phyloP scores from a whole-genome alignment of 2,113 vertebrate species.

The Psilopogon haemacephalus region DNA sequence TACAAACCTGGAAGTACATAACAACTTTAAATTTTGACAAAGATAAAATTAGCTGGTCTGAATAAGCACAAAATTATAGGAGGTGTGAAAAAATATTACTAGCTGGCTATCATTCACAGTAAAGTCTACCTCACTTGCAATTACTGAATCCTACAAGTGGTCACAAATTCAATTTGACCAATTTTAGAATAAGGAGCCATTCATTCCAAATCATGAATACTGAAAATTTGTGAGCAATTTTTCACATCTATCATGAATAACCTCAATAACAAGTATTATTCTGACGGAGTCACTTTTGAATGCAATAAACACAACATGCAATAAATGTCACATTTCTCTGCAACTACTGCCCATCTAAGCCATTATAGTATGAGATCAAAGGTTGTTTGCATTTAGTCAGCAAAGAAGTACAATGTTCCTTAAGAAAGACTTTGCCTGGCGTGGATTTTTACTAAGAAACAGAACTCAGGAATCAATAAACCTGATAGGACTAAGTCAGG shows the following conservation, averaged over 20 bases:
- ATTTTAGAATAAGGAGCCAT: neutral
- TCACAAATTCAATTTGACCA: neutral
- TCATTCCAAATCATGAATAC: neutral
- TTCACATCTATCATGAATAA: neutral
- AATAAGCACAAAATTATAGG: neutral
- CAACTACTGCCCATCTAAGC: neutral
- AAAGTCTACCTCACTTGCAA: neutral
- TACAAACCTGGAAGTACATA: neutral
- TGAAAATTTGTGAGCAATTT: slow-evolving; percentile 5
- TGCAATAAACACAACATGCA: neutral
- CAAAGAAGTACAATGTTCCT: neutral
- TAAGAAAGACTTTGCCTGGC: neutral
- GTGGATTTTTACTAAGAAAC: slow-evolving; percentile 20
- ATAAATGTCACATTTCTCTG: neutral
- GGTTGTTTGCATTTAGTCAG: neutral
- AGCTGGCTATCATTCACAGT: neutral
- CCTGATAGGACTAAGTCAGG: neutral
- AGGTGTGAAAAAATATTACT: neutral
- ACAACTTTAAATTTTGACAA: neutral
- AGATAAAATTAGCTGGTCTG: neutral
- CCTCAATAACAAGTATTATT: neutral
- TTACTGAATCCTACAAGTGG: neutral
- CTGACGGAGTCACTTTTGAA: neutral
- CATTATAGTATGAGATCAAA: neutral
- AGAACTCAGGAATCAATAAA: slow-evolving; percentile 52